Evolutionary conservation across 2,888 invertebrate genomes (phyloP).

Genomic region (Augiades crinisus): DNA sequence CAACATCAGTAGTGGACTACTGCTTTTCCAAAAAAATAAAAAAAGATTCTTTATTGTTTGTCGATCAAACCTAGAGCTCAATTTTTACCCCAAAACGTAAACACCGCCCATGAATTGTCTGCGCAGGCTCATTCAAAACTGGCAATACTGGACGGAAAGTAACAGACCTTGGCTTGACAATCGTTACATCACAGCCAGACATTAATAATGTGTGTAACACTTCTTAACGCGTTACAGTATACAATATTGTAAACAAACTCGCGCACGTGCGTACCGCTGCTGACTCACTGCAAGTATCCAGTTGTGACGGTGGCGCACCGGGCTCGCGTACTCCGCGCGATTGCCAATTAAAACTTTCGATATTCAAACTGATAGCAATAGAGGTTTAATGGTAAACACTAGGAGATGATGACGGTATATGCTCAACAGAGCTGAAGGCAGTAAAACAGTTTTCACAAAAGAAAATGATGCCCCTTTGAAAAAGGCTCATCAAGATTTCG

Average conservation of each 20-base stretch:
- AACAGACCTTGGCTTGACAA: slow-evolving; percentile 32
- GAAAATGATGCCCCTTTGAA: no score
- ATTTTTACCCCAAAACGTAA: no score
- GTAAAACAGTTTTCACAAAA: no score
- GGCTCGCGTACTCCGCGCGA: slow-evolving; percentile 42
- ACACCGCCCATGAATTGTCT: background rate
- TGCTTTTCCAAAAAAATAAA: no score
- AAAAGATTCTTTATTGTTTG: no score
- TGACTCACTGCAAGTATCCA: slow-evolving; percentile 41
- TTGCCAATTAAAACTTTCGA: slow-evolving; percentile 31
- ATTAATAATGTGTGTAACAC: slow-evolving; percentile 36
- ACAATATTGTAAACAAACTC: slow-evolving; percentile 66
- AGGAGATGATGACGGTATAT: no score
- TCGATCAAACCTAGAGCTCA: no score
- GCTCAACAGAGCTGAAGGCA: no score
- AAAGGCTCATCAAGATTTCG: no score
- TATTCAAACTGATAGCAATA: background rate
- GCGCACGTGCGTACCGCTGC: slow-evolving; percentile 57
- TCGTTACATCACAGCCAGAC: slow-evolving; percentile 35
- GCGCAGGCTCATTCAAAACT: slow-evolving; percentile 8
- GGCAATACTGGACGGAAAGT: slow-evolving; percentile 20
- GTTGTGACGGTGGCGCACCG: slow-evolving; percentile 44
- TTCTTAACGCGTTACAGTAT: slow-evolving; percentile 53
- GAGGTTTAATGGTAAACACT: no score
- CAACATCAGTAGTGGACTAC: no score